Evolutionary conservation across 2,888 invertebrate genomes (phyloP), one percentile per base, ranked within the genome.

Genomic region (Zaprionus lineosus): DNA sequence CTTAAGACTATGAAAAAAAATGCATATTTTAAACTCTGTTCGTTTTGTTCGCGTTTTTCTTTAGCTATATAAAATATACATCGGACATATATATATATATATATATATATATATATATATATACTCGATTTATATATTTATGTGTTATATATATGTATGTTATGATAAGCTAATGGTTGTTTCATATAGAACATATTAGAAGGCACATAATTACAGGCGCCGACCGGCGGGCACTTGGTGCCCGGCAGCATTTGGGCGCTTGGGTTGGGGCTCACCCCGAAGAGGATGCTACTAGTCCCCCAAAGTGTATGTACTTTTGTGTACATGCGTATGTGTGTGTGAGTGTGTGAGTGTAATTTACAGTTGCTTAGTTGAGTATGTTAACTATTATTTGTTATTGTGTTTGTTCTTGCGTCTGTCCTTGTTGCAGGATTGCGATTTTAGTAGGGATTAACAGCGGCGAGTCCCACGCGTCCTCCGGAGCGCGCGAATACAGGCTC

Each of bases 401-500:
- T 18, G 9, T 24, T 19, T 29, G 5, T 28, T 11, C 3, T 26
- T 11, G 2, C n/a, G 16, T 7, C 11, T 9, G 28, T 18, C 11
- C 16, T 18, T 18, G 11, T 36, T 44, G 31, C 52, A 58, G 64
- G 63, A 55, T 44, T 43, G 34, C 26, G 16, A 6, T 24, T 5
- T 11, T 74, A 89, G 56, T 88, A 90, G 24, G 90, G 90, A 86
- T 90, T 90, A 14, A 90, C 90, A 33, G 90, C 90, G 4, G 90
- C 90, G 15, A 90, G 75, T 11, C 90, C 90, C 3, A 90, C 90
- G 1, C 90, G 86, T 14, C 90, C 90, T 12, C 89, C 89, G 46
- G 88, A 77, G 33, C 89, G 75, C 5, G 88, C 85, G 36, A 89
- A 89, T 5, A 88, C 89, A 16, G 89, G 89, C 62, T 90, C 90